Base-by-base conservation (phyloP, 2,888 invertebrate genomes). In the Callyntrura sp. region DNA sequence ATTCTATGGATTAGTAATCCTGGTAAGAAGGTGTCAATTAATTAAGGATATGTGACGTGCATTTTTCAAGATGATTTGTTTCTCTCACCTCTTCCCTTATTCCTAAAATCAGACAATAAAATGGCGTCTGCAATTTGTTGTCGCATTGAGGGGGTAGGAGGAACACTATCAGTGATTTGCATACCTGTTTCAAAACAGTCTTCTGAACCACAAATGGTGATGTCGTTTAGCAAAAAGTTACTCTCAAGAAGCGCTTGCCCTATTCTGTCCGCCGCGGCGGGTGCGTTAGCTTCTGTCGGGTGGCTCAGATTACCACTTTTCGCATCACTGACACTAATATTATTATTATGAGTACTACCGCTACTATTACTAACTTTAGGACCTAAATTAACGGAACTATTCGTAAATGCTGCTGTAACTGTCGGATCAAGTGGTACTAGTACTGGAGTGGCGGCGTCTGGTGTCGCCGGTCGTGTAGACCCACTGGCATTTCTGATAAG, bases 151-250 rank as follows among this genome's bases (percentile, higher is more conserved):
- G 85, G 76, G 43, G 70, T n/a, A 51, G 79, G 79, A 28, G 79
- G 55, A 25, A 79, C 55, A 79, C 79, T 79, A 57, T 68, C 55
- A 17, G 68, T 68, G 25, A 76, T 60, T 73, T 85, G 85, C 85
- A 57, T 85, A 85, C 85, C 85, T 85, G 85, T 76, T 57, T 85
- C 85, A 76, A 85, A 85, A 85, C 85, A 85, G 35, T 85, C 85
- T 55, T 85, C 85, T 25, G 85, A 76, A 28, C 76, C 73, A 85
- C 85, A 85, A 25, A 76, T 20, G 35, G 73, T 73, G 35, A 73
- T 76, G 76, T 85, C 85, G 45, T 57, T 62, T 17, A 85, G 23
- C 25, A 60, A 62, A 57, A 28, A 55, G 23, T 76, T 85, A 76
- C 76, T 85, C n/a, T 85, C 76, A 8, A 76, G 76, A 9, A 85